Percentiles rank a stretch among this genome's conserved stretches.
These are phyloP conservation scores for Macrotrachela quadricornifera DNA, from an alignment of 1,140 invertebrate genomes.

Conservation along the genomic window DNA sequence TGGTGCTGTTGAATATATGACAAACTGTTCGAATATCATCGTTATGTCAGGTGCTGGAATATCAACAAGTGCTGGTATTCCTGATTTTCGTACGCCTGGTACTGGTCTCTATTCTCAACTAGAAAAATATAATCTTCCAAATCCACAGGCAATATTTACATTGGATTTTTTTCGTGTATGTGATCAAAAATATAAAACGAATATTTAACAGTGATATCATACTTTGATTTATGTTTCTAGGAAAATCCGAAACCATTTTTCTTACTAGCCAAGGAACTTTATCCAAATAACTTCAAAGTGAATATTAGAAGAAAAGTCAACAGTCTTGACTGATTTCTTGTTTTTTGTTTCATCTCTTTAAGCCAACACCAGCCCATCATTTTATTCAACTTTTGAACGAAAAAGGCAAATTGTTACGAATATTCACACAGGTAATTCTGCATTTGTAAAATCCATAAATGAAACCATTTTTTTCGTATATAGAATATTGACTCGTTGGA, in stretches of 20 bases:
- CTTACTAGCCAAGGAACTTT: constrained; percentile 28
- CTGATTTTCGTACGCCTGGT: constrained; percentile 54
- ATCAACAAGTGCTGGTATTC: constrained; percentile 39
- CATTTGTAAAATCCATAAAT: too few relatives aligned
- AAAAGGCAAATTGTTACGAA: constrained; percentile 22
- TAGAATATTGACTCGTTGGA: constrained; percentile 33
- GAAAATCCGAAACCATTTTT: constrained; percentile 29
- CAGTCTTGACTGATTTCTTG: too few relatives aligned
- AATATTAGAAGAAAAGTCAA: too few relatives aligned
- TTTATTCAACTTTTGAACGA: constrained; percentile 25
- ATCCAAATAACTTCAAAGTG: constrained; percentile 26
- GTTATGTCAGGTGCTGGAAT: constrained; percentile 82
- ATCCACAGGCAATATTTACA: constrained; percentile 82
- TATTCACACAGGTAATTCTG: constrained; percentile 24
- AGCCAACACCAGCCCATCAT: constrained; percentile 29
- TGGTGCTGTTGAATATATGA: constrained; percentile 1
- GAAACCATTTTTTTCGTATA: too few relatives aligned
- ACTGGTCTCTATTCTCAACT: constrained; percentile 77
- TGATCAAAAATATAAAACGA: too few relatives aligned
- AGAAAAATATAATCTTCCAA: constrained; percentile 65
- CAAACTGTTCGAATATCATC: constrained; percentile 57
- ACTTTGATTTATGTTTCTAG: too few relatives aligned
- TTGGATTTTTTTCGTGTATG: constrained; percentile 34
- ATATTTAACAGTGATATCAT: too few relatives aligned
- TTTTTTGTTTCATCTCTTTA: too few relatives aligned